Conservation (phyloP, 1,140 invertebrate genomes). For the Bombus impatiens region DNA sequence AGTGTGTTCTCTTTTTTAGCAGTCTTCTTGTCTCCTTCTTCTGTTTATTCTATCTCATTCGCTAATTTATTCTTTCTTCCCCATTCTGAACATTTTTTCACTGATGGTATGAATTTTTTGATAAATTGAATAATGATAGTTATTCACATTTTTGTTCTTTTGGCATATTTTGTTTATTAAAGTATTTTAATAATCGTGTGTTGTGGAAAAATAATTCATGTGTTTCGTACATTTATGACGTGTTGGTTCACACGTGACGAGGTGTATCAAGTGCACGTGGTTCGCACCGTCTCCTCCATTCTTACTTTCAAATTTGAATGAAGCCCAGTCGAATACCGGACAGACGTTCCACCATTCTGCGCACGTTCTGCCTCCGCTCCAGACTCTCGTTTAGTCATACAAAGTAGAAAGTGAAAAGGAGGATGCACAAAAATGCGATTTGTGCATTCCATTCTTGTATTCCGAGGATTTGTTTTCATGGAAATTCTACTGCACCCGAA, state of each 20-base stretch:
- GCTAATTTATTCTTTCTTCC: neutral
- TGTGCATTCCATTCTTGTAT: neutral
- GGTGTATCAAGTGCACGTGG: neutral
- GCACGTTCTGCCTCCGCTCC: constrained; percentile 26
- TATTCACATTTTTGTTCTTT: neutral
- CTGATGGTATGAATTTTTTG: neutral
- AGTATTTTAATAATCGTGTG: neutral
- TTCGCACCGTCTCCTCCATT: constrained; percentile 5
- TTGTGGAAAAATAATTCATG: neutral
- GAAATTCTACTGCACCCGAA: neutral
- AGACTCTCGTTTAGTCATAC: constrained; percentile 12
- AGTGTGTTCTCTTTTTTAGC: neutral
- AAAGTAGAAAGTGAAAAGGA: constrained; percentile 42
- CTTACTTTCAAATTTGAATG: constrained; percentile 45
- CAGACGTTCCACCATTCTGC: constrained; percentile 2
- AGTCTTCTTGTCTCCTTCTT: neutral
- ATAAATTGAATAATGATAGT: neutral
- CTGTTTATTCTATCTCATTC: neutral
- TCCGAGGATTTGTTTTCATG: too few relatives aligned
- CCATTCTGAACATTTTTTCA: fast-evolving
- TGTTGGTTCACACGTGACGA: constrained; percentile 14
- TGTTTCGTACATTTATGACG: neutral
- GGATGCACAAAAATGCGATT: constrained; percentile 9
- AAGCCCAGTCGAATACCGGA: constrained; percentile 8
- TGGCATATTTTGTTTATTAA: neutral